Evolutionary conservation across 1,140 invertebrate genomes (phyloP).

Genomic region (Coenobita brevimanus): DNA sequence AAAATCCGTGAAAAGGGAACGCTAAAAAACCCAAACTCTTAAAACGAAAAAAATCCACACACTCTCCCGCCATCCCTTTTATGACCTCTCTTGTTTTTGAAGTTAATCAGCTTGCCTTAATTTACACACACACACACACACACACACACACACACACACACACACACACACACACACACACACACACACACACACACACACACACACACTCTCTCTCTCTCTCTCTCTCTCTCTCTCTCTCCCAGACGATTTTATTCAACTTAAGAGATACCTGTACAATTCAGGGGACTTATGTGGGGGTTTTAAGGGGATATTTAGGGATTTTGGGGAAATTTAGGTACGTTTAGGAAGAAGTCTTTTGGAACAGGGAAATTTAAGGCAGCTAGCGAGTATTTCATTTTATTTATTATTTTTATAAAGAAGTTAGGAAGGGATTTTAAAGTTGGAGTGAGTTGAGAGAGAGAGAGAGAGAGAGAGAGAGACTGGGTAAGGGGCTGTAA

Average conservation of each 20-base stretch:
- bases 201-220: neutral
- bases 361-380: neutral
- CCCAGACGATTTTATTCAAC: no score
- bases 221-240: neutral
- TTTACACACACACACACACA: neutral
- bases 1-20: neutral
- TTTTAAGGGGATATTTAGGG: no score
- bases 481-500: neutral
- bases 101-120: no score
- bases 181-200: neutral
- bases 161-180: neutral
- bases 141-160: neutral
- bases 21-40: slow-evolving; percentile 8
- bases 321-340: no score
- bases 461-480: neutral
- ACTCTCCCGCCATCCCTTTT: no score
- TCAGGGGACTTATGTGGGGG: no score
- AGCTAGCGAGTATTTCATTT: no score
- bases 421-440: neutral
- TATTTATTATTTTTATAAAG: no score
- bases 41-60: no score
- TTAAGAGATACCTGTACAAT: no score
- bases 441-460: no score
- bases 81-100: no score
- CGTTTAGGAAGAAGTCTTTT: neutral